A percentile compares a stretch with the other conserved stretches of the same genome.
These are phyloP conservation scores for Sinohyriopsis cumingii DNA, from an alignment of 2,888 invertebrate species.

Conservation along the genomic window DNA sequence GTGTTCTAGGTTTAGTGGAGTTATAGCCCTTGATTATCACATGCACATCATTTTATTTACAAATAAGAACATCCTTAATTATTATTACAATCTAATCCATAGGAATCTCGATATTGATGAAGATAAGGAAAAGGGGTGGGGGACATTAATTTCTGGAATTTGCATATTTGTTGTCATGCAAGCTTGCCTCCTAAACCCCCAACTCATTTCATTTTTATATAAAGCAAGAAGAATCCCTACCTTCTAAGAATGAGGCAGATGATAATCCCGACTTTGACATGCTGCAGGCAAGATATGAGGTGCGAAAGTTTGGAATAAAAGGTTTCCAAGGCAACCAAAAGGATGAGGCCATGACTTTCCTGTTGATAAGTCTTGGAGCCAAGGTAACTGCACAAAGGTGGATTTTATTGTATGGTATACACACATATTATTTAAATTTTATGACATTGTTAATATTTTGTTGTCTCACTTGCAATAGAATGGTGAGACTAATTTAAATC, in stretches of 20 bases:
- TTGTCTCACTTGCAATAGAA: background rate
- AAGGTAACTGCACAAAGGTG: constrained; percentile 71
- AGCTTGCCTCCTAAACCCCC: too few species aligned
- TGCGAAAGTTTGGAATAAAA: constrained; percentile 87
- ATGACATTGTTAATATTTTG: background rate
- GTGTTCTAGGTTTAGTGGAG: too few species aligned
- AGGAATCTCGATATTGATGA: too few species aligned
- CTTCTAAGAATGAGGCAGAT: background rate
- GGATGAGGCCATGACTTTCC: constrained; percentile 83
- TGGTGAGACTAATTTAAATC: background rate
- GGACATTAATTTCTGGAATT: too few species aligned
- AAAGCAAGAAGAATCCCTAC: background rate
- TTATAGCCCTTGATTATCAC: too few species aligned
- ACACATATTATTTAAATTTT: background rate
- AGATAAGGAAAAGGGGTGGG: too few species aligned
- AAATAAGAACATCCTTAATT: too few species aligned
- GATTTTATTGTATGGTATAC: background rate
- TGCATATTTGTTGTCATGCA: too few species aligned
- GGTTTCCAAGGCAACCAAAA: constrained; percentile 83
- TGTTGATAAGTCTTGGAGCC: constrained; percentile 87
- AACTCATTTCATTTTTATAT: too few species aligned
- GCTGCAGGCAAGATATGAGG: constrained; percentile 84
- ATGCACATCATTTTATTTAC: too few species aligned
- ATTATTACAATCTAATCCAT: too few species aligned
- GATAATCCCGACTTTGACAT: constrained; percentile 76